Conservation (phyloP, 2,113 vertebrate genomes). For the Coptodon rendalli region DNA sequence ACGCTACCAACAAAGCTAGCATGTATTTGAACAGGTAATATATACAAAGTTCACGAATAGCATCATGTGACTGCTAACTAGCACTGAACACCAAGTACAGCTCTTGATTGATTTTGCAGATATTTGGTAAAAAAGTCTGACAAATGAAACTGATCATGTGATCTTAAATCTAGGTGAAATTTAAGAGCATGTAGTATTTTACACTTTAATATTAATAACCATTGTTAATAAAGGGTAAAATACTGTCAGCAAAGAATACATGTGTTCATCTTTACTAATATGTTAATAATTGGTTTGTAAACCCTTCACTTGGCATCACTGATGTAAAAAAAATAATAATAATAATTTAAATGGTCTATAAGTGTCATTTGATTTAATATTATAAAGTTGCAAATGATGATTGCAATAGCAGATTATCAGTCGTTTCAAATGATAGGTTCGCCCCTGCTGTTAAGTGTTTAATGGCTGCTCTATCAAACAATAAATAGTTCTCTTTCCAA, state of each 20-base stretch:
- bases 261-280: background rate
- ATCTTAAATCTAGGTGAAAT: background rate
- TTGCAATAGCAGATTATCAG: background rate
- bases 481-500: background rate
- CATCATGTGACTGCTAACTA: background rate
- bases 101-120: background rate
- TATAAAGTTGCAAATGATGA: background rate
- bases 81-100: background rate
- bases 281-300: background rate
- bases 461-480: background rate
- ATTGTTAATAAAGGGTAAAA: background rate
- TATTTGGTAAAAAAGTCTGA: background rate
- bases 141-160: background rate
- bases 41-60: background rate
- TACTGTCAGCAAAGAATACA: background rate
- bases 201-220: background rate
- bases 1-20: background rate
- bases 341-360: background rate
- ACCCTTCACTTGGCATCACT: background rate
- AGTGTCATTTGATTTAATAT: background rate
- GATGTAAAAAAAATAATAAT: rapidly evolving
- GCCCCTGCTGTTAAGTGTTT: background rate
- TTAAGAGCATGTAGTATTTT: background rate
- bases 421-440: background rate
- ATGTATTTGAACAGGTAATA: background rate